Percentiles rank a stretch among this genome's conserved stretches.
These are phyloP conservation scores for Mimachlamys varia DNA, from an alignment of 2,888 invertebrate genomes.

Conservation along the genomic window DNA sequence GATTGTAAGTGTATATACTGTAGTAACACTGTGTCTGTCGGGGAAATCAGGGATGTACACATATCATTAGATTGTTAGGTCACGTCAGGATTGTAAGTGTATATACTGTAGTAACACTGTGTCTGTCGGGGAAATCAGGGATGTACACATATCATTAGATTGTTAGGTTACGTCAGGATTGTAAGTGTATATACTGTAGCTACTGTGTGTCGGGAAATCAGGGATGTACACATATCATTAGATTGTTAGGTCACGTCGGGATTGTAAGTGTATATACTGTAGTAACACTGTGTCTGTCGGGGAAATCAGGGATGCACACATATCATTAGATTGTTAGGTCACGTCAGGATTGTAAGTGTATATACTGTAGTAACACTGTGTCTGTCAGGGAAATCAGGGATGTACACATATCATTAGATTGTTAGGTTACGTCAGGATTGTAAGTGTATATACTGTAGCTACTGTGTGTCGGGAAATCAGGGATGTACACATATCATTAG, in stretches of 20 bases:
- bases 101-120: neutral
- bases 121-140: neutral
- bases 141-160: neutral
- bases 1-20: slow-evolving; percentile 86
- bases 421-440: slow-evolving; percentile 97
- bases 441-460: slow-evolving; percentile 82
- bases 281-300: neutral
- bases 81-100: slow-evolving; percentile 93
- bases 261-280: slow-evolving; percentile 85
- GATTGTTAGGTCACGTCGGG: slow-evolving; percentile 93
- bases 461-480: neutral
- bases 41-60: neutral
- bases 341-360: slow-evolving; percentile 93
- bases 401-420: neutral
- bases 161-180: slow-evolving; percentile 96
- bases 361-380: neutral
- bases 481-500: neutral
- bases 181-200: slow-evolving; percentile 83
- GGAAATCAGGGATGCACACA: neutral
- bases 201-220: neutral
- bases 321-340: slow-evolving; percentile 81
- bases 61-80: slow-evolving; percentile 80
- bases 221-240: neutral
- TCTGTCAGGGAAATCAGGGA: neutral
- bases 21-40: neutral